Base-by-base conservation (phyloP, 64 coral and sea anemone genomes). In the Trachythela sp. region DNA sequence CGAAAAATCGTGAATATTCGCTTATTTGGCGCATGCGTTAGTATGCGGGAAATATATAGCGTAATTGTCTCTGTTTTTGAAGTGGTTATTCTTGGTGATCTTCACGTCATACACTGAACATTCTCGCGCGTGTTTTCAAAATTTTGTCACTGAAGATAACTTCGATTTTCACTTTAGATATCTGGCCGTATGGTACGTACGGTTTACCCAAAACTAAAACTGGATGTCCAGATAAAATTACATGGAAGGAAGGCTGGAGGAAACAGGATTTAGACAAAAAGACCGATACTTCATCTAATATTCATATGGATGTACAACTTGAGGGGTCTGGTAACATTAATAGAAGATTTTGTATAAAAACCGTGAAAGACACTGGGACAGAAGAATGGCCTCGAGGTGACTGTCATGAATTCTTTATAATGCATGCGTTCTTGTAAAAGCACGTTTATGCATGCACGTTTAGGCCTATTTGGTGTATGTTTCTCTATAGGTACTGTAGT, bases 151-250 rank as follows among this genome's bases (percentile, higher is more conserved):
- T 4, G 42, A 45, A 45, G 4, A 6, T 45, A 11, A 4, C 4
- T 45, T 45, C 42, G 11, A 45, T 11, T 45, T 45, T 45, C 11
- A 45, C 11, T 45, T 45, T 11, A 45, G 42, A 6, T 6, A 45
- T 45, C 56, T 64, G 56, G 56, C 56, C 56, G 56, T 64, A 20
- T 64, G 56, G 56, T 64, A 64, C 56, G 56, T 64, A 64, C 56
- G 56, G 56, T 27, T 1, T 64, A 18, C 56, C 56, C 17, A 64
- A 64, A 27, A 20, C 56, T n/a, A 20, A n/a, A 20, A 27, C 4
- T 7, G 3, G 20, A 64, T 64, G 56, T 27, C 56, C 56, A n/a
- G 56, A 64, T 64, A 64, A 64, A 64, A 45, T 6, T 45, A 45
- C 42, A 45, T 59, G 54, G 54, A n/a, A 22, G 18, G 15, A 59